Percentiles rank a stretch among this genome's conserved stretches.
These are phyloP conservation scores for Monodelphis domestica DNA, from an alignment of 2,797 vertebrate species.

Conservation along the genomic window DNA sequence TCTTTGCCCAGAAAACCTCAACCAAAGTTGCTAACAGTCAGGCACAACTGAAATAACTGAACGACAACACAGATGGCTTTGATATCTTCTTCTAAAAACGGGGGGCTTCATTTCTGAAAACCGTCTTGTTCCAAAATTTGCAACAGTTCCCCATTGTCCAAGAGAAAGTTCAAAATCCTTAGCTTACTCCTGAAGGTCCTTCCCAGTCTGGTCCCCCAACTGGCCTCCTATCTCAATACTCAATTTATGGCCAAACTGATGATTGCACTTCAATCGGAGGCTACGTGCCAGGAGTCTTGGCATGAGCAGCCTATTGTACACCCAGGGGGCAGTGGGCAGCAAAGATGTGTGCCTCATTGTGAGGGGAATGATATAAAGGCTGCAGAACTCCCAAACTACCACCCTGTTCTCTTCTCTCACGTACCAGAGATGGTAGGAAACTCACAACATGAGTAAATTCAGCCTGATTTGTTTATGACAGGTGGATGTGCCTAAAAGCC, in stretches of 20 bases:
- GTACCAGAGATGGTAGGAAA: background rate
- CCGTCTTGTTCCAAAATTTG: slow-evolving; percentile 3
- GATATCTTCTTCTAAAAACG: background rate
- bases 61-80: background rate
- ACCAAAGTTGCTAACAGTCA: too few relatives aligned
- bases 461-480: slow-evolving; percentile 47
- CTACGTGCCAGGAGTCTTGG: background rate
- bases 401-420: background rate
- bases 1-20: too few relatives aligned
- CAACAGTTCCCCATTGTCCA: background rate
- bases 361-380: background rate
- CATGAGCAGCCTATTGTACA: background rate
- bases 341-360: background rate
- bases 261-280: background rate
- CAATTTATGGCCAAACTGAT: background rate
- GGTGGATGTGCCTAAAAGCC: slow-evolving; percentile 37
- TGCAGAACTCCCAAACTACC: background rate
- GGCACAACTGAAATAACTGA: too few relatives aligned
- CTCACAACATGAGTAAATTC: background rate
- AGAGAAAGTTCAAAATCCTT: slow-evolving; percentile 9
- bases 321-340: background rate
- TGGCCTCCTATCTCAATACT: background rate
- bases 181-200: background rate
- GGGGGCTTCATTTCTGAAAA: background rate
- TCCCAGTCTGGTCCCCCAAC: background rate